Base-by-base conservation (phyloP, 1,140 invertebrate genomes). In the Drosophila varians region DNA sequence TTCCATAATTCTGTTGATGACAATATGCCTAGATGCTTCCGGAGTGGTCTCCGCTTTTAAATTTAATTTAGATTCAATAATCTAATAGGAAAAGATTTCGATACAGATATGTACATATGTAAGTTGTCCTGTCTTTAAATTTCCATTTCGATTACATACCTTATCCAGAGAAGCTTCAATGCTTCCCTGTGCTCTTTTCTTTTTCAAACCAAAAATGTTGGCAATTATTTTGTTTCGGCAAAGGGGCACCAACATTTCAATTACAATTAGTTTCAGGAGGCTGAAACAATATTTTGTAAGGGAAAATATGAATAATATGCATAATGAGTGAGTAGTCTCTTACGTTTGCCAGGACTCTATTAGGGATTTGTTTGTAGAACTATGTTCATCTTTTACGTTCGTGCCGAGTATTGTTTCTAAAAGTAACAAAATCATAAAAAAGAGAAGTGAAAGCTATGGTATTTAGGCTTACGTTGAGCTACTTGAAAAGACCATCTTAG, bases 341-440 rank as follows among this genome's bases (percentile, higher is more conserved):
- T 31, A 31, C 28, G 9, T 4, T 11, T 31, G 11, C 28, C 28
- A 31, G n/a, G 28, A 31, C 9, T 31, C 28, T 11, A 31, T 31
- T 4, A 31, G 28, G 9, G 9, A 4, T 3, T 31, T 31, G 4
- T 31, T 31, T 31, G 11, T 31, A 31, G n/a, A 31, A n/a, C n/a
- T 31, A 4, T 9, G 9, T n/a, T 31, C 28, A 31, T 31, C 28
- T 4, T 31, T 31, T 4, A 31, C 28, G 3, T 31, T 11, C 4
- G 28, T 38, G 4, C 77, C 77, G 72, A 89, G 64, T 2, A 66
- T 77, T 6, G 58, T 73, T 55, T 74, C 83, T 84, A 14, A 1
- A 11, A 11, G 3, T n/a, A n/a, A n/a, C n/a, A 1, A 9, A 6
- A 1, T 6, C 14, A 6, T 19, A 11, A n/a, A 1, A n/a, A n/a